These are phyloP conservation scores for Lepidocyrtinus sp. DNA, from an alignment of 2,888 invertebrate species.

Conservation along the genomic window DNA sequence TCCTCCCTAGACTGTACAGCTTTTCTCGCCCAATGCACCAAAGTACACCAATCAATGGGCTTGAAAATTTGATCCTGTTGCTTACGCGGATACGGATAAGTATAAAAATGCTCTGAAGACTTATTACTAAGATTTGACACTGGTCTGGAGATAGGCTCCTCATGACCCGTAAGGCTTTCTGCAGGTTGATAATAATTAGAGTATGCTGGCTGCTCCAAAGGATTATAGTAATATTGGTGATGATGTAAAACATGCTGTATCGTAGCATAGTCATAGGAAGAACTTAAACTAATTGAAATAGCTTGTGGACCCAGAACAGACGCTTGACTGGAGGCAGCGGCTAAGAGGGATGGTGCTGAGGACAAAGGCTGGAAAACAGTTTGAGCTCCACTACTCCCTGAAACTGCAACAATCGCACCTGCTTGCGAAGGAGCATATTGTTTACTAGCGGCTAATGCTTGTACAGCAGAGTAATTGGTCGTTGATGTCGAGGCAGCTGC, in stretches of 20 bases:
- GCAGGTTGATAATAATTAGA: conserved; percentile 62
- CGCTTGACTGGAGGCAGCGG: conserved; percentile 28
- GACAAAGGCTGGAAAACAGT: conserved; percentile 41
- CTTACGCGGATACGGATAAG: conserved; percentile 67
- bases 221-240: conserved; percentile 62
- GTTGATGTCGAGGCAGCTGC: conserved; percentile 57
- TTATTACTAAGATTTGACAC: conserved; percentile 70
- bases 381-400: conserved; percentile 4
- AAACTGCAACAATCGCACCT: background rate
- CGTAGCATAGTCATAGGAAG: conserved; percentile 59
- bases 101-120: conserved; percentile 70
- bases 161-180: conserved; percentile 63
- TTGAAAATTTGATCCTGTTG: conserved; percentile 68
- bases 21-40: conserved; percentile 69
- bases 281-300: conserved; percentile 46
- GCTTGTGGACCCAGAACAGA: conserved; percentile 38
- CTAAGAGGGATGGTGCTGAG: conserved; percentile 47
- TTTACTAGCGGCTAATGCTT: conserved; percentile 52
- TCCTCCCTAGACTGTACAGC: conserved; percentile 69
- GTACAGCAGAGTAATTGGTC: conserved; percentile 59
- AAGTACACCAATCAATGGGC: conserved; percentile 68
- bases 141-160: conserved; percentile 69
- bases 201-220: conserved; percentile 57
- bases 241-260: conserved; percentile 55
- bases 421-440: conserved; percentile 42